phyloP scores from a whole-genome alignment of 2,888 invertebrate species.

The Schrankia costaestrigalis region DNA sequence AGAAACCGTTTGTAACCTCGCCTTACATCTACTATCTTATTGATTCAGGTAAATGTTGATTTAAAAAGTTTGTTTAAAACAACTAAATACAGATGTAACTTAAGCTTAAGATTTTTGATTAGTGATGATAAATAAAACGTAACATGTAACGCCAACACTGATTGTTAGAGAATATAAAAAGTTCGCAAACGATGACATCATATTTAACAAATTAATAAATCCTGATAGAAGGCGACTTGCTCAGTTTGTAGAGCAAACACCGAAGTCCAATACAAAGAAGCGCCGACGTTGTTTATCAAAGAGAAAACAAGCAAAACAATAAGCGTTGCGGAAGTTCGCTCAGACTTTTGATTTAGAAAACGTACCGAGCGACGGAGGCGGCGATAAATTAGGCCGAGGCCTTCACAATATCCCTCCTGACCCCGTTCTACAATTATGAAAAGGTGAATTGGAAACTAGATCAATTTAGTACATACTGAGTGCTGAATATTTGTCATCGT shows the following conservation, averaged over 20 bases:
- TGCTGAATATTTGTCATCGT: conserved; percentile 4
- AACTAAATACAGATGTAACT: no score
- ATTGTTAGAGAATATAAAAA: no score
- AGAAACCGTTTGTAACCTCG: no score
- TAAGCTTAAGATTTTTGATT: no score
- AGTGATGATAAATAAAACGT: no score
- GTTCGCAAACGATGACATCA: no score
- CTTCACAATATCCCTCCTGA: conserved; percentile 34
- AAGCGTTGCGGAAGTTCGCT: conserved; percentile 39
- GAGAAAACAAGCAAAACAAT: conserved; percentile 48
- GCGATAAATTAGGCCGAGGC: conserved; percentile 39
- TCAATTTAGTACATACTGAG: conserved; percentile 30
- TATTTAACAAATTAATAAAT: conserved; percentile 30
- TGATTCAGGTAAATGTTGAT: no score
- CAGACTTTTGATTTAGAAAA: conserved; percentile 38
- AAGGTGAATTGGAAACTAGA: conserved; percentile 38
- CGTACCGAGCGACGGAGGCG: conserved; percentile 18
- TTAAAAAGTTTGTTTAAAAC: no score
- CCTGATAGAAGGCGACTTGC: conserved; percentile 12
- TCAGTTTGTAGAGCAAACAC: conserved; percentile 29
- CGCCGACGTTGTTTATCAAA: conserved; percentile 54
- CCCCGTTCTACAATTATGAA: conserved; percentile 41
- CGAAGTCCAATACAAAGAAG: conserved; percentile 57
- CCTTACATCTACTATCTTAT: no score
- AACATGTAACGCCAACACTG: no score